Conservation (phyloP, 2,888 invertebrate species). For the Hermodice carunculata region DNA sequence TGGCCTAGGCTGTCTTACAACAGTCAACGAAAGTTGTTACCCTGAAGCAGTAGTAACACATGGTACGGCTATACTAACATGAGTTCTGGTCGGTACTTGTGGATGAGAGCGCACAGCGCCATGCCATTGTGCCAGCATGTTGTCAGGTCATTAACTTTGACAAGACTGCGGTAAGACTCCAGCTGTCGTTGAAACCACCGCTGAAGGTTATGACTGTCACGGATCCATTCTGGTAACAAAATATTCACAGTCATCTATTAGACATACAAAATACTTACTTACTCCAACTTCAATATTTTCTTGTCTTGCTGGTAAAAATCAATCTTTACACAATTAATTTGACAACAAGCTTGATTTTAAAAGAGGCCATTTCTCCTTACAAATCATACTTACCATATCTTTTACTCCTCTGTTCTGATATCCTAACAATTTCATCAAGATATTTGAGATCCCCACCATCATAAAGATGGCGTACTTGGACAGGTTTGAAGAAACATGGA, state of each 20-base stretch:
- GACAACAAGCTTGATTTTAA: background rate
- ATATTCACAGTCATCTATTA: constrained; percentile 23
- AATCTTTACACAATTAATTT: no score
- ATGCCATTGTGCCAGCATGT: constrained; percentile 79
- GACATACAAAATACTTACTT: no score
- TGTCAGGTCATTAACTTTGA: constrained; percentile 77
- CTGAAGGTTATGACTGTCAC: constrained; percentile 77
- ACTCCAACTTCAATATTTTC: no score
- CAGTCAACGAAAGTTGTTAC: no score
- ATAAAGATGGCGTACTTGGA: constrained; percentile 74
- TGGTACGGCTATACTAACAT: constrained; percentile 56
- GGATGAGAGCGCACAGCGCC: constrained; percentile 81
- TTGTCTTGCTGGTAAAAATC: no score
- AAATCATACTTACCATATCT: constrained; percentile 50
- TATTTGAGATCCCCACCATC: constrained; percentile 73
- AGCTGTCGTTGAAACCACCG: constrained; percentile 84
- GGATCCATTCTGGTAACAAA: constrained; percentile 72
- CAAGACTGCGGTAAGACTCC: constrained; percentile 73
- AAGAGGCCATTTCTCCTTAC: background rate
- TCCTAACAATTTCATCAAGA: constrained; percentile 70
- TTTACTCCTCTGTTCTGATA: constrained; percentile 40
- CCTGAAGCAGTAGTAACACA: no score
- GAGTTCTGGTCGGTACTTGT: constrained; percentile 91
- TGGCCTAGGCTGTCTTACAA: no score
- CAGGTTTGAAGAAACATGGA: constrained; percentile 53